Evolutionary conservation across 2,888 invertebrate genomes (phyloP).

Genomic region (Meliscaeva auricollis): DNA sequence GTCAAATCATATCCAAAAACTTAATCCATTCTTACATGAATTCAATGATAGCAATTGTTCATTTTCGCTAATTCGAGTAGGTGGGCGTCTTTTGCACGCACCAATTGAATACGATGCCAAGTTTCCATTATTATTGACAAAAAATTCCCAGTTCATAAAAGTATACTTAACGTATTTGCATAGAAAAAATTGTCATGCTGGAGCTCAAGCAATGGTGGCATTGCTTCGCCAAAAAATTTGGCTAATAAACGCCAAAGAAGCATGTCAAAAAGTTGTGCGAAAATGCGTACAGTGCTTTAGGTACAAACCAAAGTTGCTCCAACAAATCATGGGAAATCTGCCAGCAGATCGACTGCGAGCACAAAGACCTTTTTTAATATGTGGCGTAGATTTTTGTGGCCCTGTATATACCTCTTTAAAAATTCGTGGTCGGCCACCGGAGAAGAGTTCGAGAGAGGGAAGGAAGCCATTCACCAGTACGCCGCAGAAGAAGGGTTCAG

Average conservation of each 20-base stretch:
- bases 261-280: too few species aligned
- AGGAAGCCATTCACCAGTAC: conserved; percentile 24
- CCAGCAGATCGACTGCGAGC: too few species aligned
- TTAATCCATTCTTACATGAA: not conserved
- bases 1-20: not conserved
- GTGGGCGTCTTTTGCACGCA: not conserved
- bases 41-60: not conserved
- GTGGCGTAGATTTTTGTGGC: too few species aligned
- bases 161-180: not conserved
- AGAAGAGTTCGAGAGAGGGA: conserved; percentile 24
- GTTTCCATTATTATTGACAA: not conserved
- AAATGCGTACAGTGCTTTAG: too few species aligned
- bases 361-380: too few species aligned
- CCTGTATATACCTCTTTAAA: too few species aligned
- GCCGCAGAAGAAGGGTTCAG: conserved; percentile 56
- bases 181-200: not conserved
- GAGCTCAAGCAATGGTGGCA: too few species aligned
- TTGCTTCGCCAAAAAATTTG: too few species aligned
- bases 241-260: conserved; percentile 31
- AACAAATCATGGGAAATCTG: too few species aligned
- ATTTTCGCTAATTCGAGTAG: too few species aligned
- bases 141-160: not conserved
- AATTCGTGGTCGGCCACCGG: too few species aligned
- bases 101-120: not conserved
- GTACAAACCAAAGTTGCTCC: too few species aligned